phyloP scores from a whole-genome alignment of 2,888 invertebrate species.

The Clivina fossor region DNA sequence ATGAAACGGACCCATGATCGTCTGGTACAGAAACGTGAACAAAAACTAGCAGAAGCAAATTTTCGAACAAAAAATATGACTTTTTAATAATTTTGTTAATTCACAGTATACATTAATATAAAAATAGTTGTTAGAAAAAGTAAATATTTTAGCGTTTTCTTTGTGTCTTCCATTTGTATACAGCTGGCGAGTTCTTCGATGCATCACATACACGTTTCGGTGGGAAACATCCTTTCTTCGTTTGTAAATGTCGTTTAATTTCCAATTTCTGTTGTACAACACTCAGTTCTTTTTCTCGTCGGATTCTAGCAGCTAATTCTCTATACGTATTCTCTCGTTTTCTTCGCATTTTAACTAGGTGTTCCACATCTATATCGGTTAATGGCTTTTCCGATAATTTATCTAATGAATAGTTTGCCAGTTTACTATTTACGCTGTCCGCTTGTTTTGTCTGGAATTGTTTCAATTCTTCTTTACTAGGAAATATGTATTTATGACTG shows the following conservation, averaged over 20 bases:
- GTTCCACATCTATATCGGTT: conserved; percentile 62
- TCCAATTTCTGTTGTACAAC: conserved; percentile 80
- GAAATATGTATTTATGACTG: conserved; percentile 77
- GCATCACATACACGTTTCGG: conserved; percentile 67
- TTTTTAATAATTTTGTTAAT: not conserved
- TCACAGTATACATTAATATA: conserved; percentile 2
- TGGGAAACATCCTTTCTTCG: conserved; percentile 61
- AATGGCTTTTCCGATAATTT: conserved; percentile 64
- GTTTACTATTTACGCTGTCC: conserved; percentile 73
- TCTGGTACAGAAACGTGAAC: conserved; percentile 69
- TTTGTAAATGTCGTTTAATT: conserved; percentile 67
- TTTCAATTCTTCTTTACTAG: conserved; percentile 56
- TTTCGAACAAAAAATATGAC: not conserved
- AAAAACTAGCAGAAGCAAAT: conserved; percentile 35
- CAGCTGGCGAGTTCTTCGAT: conserved; percentile 68
- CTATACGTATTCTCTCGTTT: conserved; percentile 67
- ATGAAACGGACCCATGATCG: conserved; percentile 85
- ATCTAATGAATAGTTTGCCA: conserved; percentile 70
- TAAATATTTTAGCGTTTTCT: conserved; percentile 80
- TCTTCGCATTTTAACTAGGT: conserved; percentile 58
- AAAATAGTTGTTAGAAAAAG: too few relatives aligned
- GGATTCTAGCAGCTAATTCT: conserved; percentile 74
- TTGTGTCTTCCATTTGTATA: conserved; percentile 80
- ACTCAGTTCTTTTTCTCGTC: conserved; percentile 73
- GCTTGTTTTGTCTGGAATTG: conserved; percentile 70